Evolutionary conservation across 2,113 vertebrate species (phyloP).

Genomic region (Lepus timidus): DNA sequence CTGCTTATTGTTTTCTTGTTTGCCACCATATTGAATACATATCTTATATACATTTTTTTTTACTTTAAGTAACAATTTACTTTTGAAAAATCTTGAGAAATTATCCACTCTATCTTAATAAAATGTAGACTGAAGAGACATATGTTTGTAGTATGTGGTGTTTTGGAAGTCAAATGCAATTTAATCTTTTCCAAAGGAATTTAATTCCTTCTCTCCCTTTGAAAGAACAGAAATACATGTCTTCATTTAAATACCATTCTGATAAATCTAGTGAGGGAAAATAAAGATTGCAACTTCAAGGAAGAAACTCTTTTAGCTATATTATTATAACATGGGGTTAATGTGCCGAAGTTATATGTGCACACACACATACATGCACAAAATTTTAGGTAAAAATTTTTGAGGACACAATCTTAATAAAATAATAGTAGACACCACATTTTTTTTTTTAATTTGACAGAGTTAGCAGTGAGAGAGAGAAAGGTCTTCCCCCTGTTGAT

Average conservation of each 20-base stretch:
- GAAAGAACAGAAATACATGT: background rate
- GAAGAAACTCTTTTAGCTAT: background rate
- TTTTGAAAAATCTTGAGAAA: conserved; percentile 21
- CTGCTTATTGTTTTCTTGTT: background rate
- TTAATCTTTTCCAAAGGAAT: background rate
- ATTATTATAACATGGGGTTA: too few relatives aligned
- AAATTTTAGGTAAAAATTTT: background rate
- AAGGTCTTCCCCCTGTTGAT: too few relatives aligned
- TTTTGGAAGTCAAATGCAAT: background rate
- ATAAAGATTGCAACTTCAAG: background rate
- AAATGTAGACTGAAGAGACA: background rate
- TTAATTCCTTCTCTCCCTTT: background rate
- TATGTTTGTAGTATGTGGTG: background rate
- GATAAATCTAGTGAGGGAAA: background rate
- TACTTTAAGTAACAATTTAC: conserved; percentile 14
- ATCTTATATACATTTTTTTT: background rate
- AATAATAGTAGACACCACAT: background rate
- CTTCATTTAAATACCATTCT: background rate
- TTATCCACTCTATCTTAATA: background rate
- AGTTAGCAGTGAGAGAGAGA: too few relatives aligned
- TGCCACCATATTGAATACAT: background rate
- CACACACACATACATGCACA: too few relatives aligned
- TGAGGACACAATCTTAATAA: background rate
- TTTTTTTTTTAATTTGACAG: too few relatives aligned
- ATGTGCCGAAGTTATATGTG: too few relatives aligned